Percentiles rank a stretch among this genome's conserved stretches.
Evolutionary conservation across 2,113 vertebrate species (phyloP).

Genomic region (Bungarus multicinctus): DNA sequence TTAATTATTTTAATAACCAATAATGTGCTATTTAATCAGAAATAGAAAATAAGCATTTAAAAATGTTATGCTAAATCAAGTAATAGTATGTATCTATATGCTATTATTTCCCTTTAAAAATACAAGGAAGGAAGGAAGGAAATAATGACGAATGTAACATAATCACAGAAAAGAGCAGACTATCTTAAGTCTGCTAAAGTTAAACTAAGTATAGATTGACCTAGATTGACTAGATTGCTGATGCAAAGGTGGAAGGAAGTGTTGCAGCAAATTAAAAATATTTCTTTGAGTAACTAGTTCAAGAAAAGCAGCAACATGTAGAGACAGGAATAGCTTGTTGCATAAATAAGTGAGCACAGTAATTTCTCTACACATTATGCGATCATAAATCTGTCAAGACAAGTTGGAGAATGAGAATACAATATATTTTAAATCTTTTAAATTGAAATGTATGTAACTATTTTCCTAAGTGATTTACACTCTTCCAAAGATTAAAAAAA

Average conservation of each 20-base stretch:
- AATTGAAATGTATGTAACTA: slow-evolving; percentile 52
- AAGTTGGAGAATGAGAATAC: slow-evolving; percentile 45
- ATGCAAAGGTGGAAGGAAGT: slow-evolving; percentile 57
- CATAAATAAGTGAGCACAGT: slow-evolving; percentile 55
- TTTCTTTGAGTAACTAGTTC: slow-evolving; percentile 38
- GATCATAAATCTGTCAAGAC: slow-evolving; percentile 55
- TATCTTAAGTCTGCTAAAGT: slow-evolving; percentile 41
- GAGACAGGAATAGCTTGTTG: slow-evolving; percentile 50
- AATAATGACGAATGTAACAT: background rate
- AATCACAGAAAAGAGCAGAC: background rate
- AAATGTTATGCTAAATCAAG: background rate
- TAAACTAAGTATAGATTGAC: slow-evolving; percentile 50
- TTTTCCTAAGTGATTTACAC: slow-evolving; percentile 55
- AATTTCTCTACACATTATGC: slow-evolving; percentile 49
- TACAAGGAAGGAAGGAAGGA: background rate
- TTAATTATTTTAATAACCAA: slow-evolving; percentile 49
- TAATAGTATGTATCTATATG: background rate
- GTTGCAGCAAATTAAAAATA: slow-evolving; percentile 27
- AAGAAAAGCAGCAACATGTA: slow-evolving; percentile 58
- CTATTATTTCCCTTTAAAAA: background rate
- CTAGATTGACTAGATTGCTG: slow-evolving; percentile 14
- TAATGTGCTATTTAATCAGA: slow-evolving; percentile 24
- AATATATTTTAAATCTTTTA: slow-evolving; percentile 28
- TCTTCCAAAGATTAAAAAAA: slow-evolving; percentile 38
- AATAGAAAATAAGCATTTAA: slow-evolving; percentile 27